phyloP scores from a whole-genome alignment of 1,140 invertebrate genomes.

The Drosophila lini region DNA sequence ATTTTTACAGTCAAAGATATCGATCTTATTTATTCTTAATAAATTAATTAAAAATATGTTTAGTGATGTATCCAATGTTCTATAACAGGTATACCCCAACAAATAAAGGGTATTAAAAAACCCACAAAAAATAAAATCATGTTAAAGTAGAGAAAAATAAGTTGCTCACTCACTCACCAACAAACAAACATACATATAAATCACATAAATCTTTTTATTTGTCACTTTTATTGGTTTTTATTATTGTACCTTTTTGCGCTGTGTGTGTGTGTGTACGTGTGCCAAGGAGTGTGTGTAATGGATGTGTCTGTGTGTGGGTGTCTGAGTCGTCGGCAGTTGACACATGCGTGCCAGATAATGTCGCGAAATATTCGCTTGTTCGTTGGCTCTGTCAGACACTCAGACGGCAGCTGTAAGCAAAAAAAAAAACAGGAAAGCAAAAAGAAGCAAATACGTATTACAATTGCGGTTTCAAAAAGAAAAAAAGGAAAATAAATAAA shows the following conservation, averaged over 20 bases:
- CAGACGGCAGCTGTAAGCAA: slow-evolving; percentile 56
- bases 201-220: slow-evolving; percentile 82
- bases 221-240: slow-evolving; percentile 82
- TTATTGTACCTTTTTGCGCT: slow-evolving; percentile 74
- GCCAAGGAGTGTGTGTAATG: slow-evolving; percentile 1
- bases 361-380: slow-evolving; percentile 55
- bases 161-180: slow-evolving; percentile 39
- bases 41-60: neutral
- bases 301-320: slow-evolving; percentile 17
- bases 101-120: neutral
- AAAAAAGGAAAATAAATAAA: slow-evolving; percentile 2
- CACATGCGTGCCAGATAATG: slow-evolving; percentile 78
- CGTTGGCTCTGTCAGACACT: slow-evolving; percentile 34
- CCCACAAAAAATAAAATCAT: slow-evolving; percentile 4
- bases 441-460: slow-evolving; percentile 25
- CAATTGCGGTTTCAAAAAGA: slow-evolving; percentile 47
- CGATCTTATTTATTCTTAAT: too few relatives aligned
- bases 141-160: slow-evolving; percentile 53
- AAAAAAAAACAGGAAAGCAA: slow-evolving; percentile 8
- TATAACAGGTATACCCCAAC: rapidly evolving
- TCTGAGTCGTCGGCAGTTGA: slow-evolving; percentile 62
- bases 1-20: neutral
- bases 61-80: neutral
- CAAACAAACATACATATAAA: slow-evolving; percentile 50
- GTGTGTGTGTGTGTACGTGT: neutral